A percentile compares a stretch with the other conserved stretches of the same genome.
Conservation (phyloP, 2,888 invertebrate genomes). For the Boloria selene region DNA sequence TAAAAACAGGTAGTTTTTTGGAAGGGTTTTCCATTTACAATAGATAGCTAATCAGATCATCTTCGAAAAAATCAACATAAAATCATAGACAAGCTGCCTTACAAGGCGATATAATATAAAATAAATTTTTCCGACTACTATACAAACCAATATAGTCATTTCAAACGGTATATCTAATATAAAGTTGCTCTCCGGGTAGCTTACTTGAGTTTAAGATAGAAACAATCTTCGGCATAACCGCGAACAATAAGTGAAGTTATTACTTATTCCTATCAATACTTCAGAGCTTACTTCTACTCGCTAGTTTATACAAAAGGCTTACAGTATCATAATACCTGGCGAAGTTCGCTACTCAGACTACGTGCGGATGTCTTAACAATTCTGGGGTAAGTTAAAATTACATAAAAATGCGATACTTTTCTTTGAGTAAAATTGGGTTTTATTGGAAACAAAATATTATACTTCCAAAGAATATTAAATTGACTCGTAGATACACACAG, state of each 20-base stretch:
- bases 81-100: too few relatives aligned
- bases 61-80: too few relatives aligned
- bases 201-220: conserved; percentile 6
- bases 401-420: conserved; percentile 26
- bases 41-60: too few relatives aligned
- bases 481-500: not conserved
- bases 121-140: too few relatives aligned
- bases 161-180: too few relatives aligned
- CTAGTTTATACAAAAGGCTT: conserved; percentile 39
- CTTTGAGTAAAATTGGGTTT: conserved; percentile 10
- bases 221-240: not conserved
- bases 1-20: too few relatives aligned
- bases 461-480: not conserved
- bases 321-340: conserved; percentile 38
- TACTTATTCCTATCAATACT: conserved; percentile 29
- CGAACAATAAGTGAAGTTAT: conserved; percentile 22
- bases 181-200: too few relatives aligned
- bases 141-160: too few relatives aligned
- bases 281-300: conserved; percentile 36
- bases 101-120: too few relatives aligned
- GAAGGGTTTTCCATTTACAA: too few relatives aligned
- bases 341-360: conserved; percentile 35
- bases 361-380: conserved; percentile 32
- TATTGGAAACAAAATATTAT: conserved; percentile 9
- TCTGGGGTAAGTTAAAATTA: conserved; percentile 30